Evolutionary conservation across 2,888 invertebrate species (phyloP), one percentile per base, ranked within the genome.

Genomic region (Tetragnatha montana): DNA sequence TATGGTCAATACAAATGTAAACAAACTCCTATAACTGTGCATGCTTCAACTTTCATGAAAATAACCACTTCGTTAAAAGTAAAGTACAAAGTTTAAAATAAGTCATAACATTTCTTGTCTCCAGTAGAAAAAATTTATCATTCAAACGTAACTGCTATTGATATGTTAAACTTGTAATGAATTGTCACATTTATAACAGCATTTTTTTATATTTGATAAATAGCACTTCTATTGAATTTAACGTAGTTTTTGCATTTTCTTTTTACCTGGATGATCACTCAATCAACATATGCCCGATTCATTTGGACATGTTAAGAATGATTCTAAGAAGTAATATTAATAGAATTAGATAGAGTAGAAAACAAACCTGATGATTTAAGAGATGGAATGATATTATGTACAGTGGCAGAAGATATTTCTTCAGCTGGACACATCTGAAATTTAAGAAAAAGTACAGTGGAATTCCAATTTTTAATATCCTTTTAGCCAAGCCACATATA

Each of bases 361-460:
- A 14, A 74, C 76, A 12, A 17, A 78, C 78, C 78, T 21, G 51
- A 14, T 51, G 51, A 12, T 51, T 78, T 14, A 14, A 21, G 0
- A 12, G 21, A 6, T 51, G 51, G 19, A 17, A 78, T 21, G 50
- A 22, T 51, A 51, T 78, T 21, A 6, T 51, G 8, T 51, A 22
- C 7, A 3, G 60, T 8, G 14, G 22, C 21, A 21, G 22, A 51
- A 51, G 78, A 14, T 8, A 22, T 17, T 60, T 60, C 78, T 49
- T 19, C 22, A n/a, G 21, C n/a, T 78, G 50, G 51, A 60, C 78
- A 78, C 6, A 21, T 60, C 78, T 78, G 35, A 35, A 60, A 60
- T 60, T 78, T 76, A 21, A 12, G 51, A 50, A 76, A 51, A 76
- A 76, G 19, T 50, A 21, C 3, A 50, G 14, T 10, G 51, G 8